Conservation (phyloP, 2,113 vertebrate genomes). For the Pseudolaguvia tuberculata region DNA sequence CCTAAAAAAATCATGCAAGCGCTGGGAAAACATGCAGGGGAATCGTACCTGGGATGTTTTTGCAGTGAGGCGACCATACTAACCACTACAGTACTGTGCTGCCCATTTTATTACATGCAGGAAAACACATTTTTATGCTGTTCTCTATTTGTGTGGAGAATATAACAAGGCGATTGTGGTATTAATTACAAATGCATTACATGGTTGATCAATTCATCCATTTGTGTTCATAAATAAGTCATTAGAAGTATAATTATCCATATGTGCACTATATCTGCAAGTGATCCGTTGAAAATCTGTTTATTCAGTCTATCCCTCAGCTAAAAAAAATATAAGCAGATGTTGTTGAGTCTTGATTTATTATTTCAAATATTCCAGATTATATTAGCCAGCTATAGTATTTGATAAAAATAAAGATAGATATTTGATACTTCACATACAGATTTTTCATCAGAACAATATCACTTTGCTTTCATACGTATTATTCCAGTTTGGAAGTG, state of each 20-base stretch:
- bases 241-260: not conserved
- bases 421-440: constrained; percentile 58
- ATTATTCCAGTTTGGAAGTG: constrained; percentile 52
- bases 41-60: too few relatives aligned
- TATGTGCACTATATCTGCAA: not conserved
- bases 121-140: not conserved
- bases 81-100: too few relatives aligned
- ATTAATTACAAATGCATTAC: constrained; percentile 41
- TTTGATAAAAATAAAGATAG: constrained; percentile 51
- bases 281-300: not conserved
- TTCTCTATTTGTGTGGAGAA: constrained; percentile 9
- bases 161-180: constrained; percentile 22
- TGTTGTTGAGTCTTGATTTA: not conserved
- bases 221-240: constrained; percentile 8
- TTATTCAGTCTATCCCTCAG: not conserved
- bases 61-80: too few relatives aligned
- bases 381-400: constrained; percentile 38
- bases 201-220: constrained; percentile 24
- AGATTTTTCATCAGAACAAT: constrained; percentile 55
- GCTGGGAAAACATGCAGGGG: too few relatives aligned
- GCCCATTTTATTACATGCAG: too few relatives aligned
- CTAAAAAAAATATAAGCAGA: not conserved
- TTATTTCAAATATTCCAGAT: constrained; percentile 22
- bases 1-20: too few relatives aligned
- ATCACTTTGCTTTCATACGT: constrained; percentile 55